Percentiles rank a stretch among this genome's conserved stretches.
Conservation (phyloP, 1,140 invertebrate genomes). For the Drosophila nikananu region DNA sequence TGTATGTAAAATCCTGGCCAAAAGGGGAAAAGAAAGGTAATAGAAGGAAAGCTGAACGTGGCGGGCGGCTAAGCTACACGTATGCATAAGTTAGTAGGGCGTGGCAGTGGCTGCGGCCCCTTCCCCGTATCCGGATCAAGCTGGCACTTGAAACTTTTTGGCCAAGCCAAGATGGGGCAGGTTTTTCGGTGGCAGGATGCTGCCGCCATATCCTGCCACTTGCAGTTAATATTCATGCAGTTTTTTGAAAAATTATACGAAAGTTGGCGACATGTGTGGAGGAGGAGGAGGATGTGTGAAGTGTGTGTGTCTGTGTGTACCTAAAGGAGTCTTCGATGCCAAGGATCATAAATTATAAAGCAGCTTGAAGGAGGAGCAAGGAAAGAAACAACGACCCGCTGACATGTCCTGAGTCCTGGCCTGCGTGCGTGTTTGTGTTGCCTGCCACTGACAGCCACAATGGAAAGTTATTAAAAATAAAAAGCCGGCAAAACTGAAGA, state of each 20-base stretch:
- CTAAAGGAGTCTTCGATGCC: slow-evolving; percentile 67
- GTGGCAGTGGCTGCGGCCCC: slow-evolving; percentile 9
- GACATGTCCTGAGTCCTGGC: slow-evolving; percentile 56
- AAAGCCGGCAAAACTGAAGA: slow-evolving; percentile 61
- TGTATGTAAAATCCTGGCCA: slow-evolving; percentile 58
- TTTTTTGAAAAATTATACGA: slow-evolving; percentile 77
- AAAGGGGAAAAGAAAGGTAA: slow-evolving; percentile 29
- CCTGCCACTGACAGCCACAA: slow-evolving; percentile 72
- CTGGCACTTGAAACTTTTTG: slow-evolving; percentile 69
- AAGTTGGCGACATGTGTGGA: slow-evolving; percentile 73
- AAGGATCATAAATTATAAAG: slow-evolving; percentile 82
- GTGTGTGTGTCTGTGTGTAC: neutral
- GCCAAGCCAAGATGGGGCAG: slow-evolving; percentile 45
- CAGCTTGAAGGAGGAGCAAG: slow-evolving; percentile 66
- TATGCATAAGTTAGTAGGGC: slow-evolving; percentile 75
- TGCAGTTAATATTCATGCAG: slow-evolving; percentile 83
- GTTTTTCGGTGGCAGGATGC: slow-evolving; percentile 7
- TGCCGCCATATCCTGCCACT: slow-evolving; percentile 42
- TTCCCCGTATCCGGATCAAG: slow-evolving; percentile 17
- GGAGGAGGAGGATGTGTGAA: neutral
- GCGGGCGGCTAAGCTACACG: slow-evolving; percentile 58
- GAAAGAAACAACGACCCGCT: slow-evolving; percentile 52
- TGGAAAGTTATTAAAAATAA: slow-evolving; percentile 76
- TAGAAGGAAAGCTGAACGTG: slow-evolving; percentile 4
- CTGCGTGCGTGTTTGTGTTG: slow-evolving; percentile 28